A percentile compares a stretch with the other conserved stretches of the same genome.
Conservation (phyloP, 2,888 invertebrate genomes). For the Elgonia sp. region DNA sequence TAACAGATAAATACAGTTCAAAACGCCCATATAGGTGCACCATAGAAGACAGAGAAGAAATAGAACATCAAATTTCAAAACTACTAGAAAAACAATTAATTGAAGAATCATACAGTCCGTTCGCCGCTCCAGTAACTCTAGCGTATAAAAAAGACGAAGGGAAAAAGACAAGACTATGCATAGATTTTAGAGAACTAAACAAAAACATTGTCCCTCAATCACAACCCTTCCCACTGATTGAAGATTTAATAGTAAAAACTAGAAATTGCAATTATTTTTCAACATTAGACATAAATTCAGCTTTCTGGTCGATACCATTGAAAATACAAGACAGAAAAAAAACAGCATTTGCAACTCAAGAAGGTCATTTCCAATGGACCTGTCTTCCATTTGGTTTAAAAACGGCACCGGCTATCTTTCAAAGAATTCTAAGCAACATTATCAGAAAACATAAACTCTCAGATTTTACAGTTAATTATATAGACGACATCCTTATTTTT, state of each 20-base stretch:
- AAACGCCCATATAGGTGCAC: no score
- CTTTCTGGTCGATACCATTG: slow-evolving; percentile 78
- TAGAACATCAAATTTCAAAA: slow-evolving; percentile 76
- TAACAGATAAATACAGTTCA: no score
- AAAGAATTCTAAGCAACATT: slow-evolving; percentile 69
- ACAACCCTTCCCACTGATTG: slow-evolving; percentile 77
- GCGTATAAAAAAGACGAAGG: slow-evolving; percentile 68
- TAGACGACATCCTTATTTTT: slow-evolving; percentile 71
- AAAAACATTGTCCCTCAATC: slow-evolving; percentile 76
- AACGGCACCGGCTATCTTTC: slow-evolving; percentile 72
- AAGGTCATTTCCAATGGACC: slow-evolving; percentile 66
- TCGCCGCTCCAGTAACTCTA: slow-evolving; percentile 68
- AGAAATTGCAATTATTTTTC: slow-evolving; percentile 71
- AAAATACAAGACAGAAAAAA: slow-evolving; percentile 73
- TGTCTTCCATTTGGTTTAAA: slow-evolving; percentile 72
- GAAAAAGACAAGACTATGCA: no score
- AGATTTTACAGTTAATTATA: slow-evolving; percentile 60
- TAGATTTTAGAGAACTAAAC: no score
- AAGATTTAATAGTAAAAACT: slow-evolving; percentile 73
- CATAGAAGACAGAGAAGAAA: no score
- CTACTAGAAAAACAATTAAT: slow-evolving; percentile 76
- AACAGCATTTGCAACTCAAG: slow-evolving; percentile 67
- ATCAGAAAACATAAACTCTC: slow-evolving; percentile 62
- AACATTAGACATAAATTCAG: slow-evolving; percentile 79
- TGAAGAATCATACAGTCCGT: slow-evolving; percentile 77